phyloP scores from a whole-genome alignment of 2,888 invertebrate species.

The Ephialtes manifestator region DNA sequence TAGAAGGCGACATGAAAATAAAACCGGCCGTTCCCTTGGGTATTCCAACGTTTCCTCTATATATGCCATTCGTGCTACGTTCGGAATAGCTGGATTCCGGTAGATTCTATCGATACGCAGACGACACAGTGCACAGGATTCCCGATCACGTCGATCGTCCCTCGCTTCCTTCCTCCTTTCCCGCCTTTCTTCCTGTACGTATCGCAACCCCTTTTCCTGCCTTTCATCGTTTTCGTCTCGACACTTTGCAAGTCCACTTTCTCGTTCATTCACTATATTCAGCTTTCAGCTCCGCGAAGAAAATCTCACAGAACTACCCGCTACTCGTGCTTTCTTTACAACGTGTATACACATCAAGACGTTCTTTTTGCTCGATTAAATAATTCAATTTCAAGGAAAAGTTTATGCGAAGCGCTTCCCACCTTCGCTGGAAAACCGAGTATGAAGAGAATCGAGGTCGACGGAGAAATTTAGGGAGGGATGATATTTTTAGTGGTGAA shows the following conservation, averaged over 20 bases:
- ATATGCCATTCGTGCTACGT: background rate
- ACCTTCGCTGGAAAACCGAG: background rate
- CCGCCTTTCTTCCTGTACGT: background rate
- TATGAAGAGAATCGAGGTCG: conserved; percentile 54
- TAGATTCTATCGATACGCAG: conserved; percentile 50
- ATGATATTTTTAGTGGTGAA: conserved; percentile 54
- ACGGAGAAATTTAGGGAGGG: conserved; percentile 28
- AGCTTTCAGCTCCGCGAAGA: background rate
- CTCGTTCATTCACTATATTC: conserved; percentile 24
- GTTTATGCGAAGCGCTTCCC: background rate
- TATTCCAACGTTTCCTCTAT: conserved; percentile 40
- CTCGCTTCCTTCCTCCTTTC: conserved; percentile 36
- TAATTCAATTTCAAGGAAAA: conserved; percentile 44
- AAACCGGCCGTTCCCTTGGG: conserved; percentile 42
- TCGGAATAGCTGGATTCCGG: conserved; percentile 47
- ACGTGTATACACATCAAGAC: conserved; percentile 1
- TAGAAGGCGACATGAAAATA: conserved; percentile 34
- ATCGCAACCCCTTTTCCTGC: conserved; percentile 5
- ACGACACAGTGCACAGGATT: conserved; percentile 33
- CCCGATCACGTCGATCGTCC: conserved; percentile 50
- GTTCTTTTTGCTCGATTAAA: conserved; percentile 9
- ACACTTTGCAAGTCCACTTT: conserved; percentile 18
- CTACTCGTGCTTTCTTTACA: background rate
- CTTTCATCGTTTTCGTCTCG: conserved; percentile 36
- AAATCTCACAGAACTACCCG: background rate